Evolutionary conservation across 2,113 vertebrate species (phyloP).

Genomic region (Tichodroma muraria): DNA sequence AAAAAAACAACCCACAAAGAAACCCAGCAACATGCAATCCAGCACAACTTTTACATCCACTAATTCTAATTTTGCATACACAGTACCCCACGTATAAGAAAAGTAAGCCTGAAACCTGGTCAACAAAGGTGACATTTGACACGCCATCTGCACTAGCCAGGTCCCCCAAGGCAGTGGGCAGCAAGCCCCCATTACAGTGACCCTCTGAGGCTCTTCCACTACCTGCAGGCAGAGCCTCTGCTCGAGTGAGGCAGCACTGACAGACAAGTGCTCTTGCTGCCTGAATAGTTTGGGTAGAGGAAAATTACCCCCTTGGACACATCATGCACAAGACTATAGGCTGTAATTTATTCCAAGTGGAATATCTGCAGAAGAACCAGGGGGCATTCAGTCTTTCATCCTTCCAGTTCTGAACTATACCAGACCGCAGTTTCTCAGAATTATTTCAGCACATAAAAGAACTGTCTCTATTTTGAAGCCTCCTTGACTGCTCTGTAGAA

Average conservation of each 20-base stretch:
- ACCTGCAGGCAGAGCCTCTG: neutral
- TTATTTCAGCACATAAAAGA: neutral
- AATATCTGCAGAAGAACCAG: neutral
- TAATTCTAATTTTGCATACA: neutral
- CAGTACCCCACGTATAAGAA: neutral
- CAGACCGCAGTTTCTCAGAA: neutral
- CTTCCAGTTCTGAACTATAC: neutral
- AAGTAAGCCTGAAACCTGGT: neutral
- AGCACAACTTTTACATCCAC: neutral
- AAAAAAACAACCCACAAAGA: neutral
- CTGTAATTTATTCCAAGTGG: neutral
- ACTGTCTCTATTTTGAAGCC: neutral
- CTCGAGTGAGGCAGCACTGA: neutral
- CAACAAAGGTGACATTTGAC: neutral
- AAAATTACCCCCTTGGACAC: neutral
- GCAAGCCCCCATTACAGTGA: neutral
- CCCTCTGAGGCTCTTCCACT: neutral
- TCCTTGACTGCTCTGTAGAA: neutral
- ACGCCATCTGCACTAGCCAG: neutral
- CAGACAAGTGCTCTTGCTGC: neutral
- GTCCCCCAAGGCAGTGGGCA: neutral
- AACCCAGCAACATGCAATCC: neutral
- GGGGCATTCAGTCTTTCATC: neutral
- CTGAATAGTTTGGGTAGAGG: neutral
- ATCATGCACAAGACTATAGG: rapidly evolving